Evolutionary conservation across 2,797 vertebrate species (phyloP), one percentile per base, ranked within the genome.

Genomic region (Ceyx erithaca): DNA sequence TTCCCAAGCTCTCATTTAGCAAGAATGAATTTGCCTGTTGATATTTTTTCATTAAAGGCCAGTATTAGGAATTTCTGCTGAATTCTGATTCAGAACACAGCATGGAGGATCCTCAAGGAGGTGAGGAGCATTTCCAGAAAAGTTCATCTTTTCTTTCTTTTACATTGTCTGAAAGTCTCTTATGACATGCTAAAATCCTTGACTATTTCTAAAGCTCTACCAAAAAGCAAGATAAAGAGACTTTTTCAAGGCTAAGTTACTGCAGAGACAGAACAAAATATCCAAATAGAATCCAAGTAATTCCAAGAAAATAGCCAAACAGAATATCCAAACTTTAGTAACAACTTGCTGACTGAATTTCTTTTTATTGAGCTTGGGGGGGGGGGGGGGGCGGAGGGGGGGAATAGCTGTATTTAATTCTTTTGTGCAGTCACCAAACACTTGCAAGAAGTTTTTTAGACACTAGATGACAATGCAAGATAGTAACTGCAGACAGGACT

Each of bases 391-490:
- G n/a, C n/a, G n/a, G n/a, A n/a, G 33, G 4, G 35, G 35, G 37
- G 13, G 5, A 14, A 40, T 3, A 40, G 37, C 14, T 40, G 6
- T 57, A 17, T 21, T 85, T 79, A 4, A 12, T 85, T 81, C 4
- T 68, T 37, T 40, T 40, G 12, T 70, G 31, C 55, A 31, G 54
- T 57, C 46, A 51, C 14, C 30, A 66, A 72, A 43, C 14, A 33
- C 48, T 76, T 91, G 82, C 57, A 91, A 52, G 69, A 86, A 70
- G 59, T 46, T 67, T 85, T 92, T 73, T 88, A 64, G 23, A 83
- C 89, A 71, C 87, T 86, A 94, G 96, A 70, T 93, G 94, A 89
- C 89, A 91, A 52, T 88, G 78, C 52, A 91, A 83, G 83, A 67
- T 70, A 81, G 70, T 46, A 73, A 46, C 26, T 85, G 37, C 67